Evolutionary conservation across 2,888 invertebrate species (phyloP).

Genomic region (Tinea pellionella): DNA sequence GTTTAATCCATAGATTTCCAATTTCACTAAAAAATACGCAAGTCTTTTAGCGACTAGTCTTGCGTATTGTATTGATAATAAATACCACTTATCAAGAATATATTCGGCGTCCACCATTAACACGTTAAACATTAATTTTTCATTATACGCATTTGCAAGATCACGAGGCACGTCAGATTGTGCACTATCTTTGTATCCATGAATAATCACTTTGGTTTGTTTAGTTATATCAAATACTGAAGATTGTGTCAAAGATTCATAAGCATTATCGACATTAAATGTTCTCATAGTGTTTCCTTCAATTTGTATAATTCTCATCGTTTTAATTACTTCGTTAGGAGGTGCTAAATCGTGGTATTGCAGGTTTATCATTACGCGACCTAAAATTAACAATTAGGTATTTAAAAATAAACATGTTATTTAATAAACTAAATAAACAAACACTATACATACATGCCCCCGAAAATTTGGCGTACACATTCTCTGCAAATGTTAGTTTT

Average conservation of each 20-base stretch:
- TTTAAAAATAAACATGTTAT: background rate
- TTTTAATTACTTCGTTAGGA: slow-evolving; percentile 42
- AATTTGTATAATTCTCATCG: slow-evolving; percentile 49
- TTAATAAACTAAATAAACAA: background rate
- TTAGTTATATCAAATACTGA: slow-evolving; percentile 50
- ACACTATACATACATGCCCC: slow-evolving; percentile 49
- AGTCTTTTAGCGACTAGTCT: slow-evolving; percentile 63
- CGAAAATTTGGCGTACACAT: slow-evolving; percentile 50
- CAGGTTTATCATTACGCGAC: slow-evolving; percentile 56
- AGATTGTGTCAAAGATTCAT: slow-evolving; percentile 38
- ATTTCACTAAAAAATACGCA: slow-evolving; percentile 58
- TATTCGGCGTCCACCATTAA: slow-evolving; percentile 55
- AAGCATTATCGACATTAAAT: slow-evolving; percentile 50
- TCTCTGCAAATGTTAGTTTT: slow-evolving; percentile 47
- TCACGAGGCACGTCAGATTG: slow-evolving; percentile 50
- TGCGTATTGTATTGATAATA: slow-evolving; percentile 51
- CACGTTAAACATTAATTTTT: slow-evolving; percentile 58
- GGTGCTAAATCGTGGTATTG: slow-evolving; percentile 38
- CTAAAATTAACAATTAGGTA: slow-evolving; percentile 33
- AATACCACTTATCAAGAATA: slow-evolving; percentile 52
- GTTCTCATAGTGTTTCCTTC: slow-evolving; percentile 32
- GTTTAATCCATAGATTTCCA: slow-evolving; percentile 51
- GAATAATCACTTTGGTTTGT: slow-evolving; percentile 58
- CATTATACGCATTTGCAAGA: slow-evolving; percentile 51
- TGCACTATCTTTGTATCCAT: slow-evolving; percentile 57